These are phyloP conservation scores for Astreopora myriophthalma DNA, from an alignment of 64 coral and sea anemone species.

Conservation along the genomic window DNA sequence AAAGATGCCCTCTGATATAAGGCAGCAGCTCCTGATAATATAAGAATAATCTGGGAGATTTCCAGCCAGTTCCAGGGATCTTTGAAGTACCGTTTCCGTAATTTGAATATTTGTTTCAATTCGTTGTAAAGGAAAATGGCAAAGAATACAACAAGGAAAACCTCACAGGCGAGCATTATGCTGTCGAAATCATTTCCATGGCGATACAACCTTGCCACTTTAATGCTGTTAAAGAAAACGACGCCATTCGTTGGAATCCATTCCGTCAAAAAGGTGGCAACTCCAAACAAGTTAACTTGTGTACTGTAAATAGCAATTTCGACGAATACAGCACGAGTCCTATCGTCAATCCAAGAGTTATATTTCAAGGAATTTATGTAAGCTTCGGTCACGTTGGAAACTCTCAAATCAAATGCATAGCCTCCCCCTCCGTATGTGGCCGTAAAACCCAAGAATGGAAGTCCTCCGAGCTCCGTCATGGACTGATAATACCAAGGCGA, in stretches of 20 bases:
- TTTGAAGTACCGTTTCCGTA: conserved; percentile 66
- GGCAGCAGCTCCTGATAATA: conserved; percentile 56
- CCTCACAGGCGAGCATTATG: conserved; percentile 56
- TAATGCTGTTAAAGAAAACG: conserved; percentile 82
- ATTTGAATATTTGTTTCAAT: conserved; percentile 60
- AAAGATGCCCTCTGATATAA: conserved; percentile 70
- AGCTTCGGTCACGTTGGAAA: not conserved
- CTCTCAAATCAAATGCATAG: conserved; percentile 23
- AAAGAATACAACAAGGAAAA: conserved; percentile 78
- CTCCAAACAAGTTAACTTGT: conserved; percentile 89
- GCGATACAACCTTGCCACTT: conserved; percentile 73
- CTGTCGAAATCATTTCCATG: conserved; percentile 35
- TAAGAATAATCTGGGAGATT: conserved; percentile 56
- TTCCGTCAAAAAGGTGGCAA: conserved; percentile 81
- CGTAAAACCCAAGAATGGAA: conserved; percentile 50
- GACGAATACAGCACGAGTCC: conserved; percentile 82
- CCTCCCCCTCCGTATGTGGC: conserved; percentile 73
- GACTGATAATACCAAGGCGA: conserved; percentile 62
- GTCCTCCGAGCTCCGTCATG: conserved; percentile 21
- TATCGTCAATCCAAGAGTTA: conserved; percentile 79
- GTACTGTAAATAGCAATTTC: conserved; percentile 88
- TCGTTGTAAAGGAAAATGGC: conserved; percentile 73
- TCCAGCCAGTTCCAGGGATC: conserved; percentile 89
- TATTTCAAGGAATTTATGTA: conserved; percentile 44
- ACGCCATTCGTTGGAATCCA: conserved; percentile 91